Base-by-base conservation (phyloP, 1,140 invertebrate species). In the Eriosoma lanigerum region DNA sequence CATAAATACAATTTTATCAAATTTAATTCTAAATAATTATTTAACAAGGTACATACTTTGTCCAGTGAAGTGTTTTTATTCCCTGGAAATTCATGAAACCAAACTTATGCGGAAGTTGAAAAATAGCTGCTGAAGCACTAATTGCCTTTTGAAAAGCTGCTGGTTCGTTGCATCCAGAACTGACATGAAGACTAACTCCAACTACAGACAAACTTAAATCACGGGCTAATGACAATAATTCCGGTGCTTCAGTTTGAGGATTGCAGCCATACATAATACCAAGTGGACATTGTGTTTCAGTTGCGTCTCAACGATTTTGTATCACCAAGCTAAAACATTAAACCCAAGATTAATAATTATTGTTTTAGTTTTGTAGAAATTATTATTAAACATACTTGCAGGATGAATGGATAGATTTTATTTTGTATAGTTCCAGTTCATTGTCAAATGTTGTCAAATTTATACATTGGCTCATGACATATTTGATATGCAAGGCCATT, bases 221-320 rank as follows among this genome's bases (percentile, higher is more conserved):
- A 60, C 89, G 88, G 0, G 97, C 96, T 48, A 92, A 85, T 81
- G 90, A 88, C 38, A 99, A 88, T 29, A 99, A 88, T 15, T 89
- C 87, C 0, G 91, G 91, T 15, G 93, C 96, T 85, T 97, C 93
- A 5, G 88, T 87, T 52, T 89, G 87, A 1, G 93, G 90, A 86
- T 96, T 92, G 86, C 94, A 96, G 32, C 97, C 97, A 88, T 97
- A 99, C 87, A 99, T 99, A 87, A 96, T 93, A 48, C 96, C 96
- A 48, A 99, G 89, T 82, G 91, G 92, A 85, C 95, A 98, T 85
- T 94, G 93, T 1, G 96, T 93, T 72, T 90, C 89, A 84, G 90
- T 90, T 82, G 96, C 95, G 85, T 96, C 95, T 83, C 93, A 96
- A 80, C 95, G 91, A 85, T 99, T 97, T 70, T 97, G 93, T 50